A percentile compares a stretch with the other conserved stretches of the same genome.
Conservation (phyloP, 2,888 invertebrate species). For the Heliconius charithonia region DNA sequence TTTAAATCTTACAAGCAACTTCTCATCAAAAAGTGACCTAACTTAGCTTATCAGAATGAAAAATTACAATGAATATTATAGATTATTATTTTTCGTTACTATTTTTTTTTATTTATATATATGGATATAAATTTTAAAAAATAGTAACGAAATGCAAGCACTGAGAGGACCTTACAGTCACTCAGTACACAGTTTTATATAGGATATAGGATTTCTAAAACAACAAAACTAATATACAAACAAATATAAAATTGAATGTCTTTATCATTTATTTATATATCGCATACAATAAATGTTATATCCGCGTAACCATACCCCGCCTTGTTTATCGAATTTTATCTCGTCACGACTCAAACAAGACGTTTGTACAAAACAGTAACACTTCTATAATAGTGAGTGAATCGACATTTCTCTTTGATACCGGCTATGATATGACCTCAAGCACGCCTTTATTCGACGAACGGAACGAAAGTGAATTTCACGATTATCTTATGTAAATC, state of each 20-base stretch:
- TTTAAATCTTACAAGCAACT: too few relatives aligned
- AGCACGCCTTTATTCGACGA: constrained; percentile 53
- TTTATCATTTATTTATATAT: constrained; percentile 47
- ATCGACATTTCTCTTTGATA: constrained; percentile 59
- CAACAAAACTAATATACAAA: not conserved
- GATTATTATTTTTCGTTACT: too few relatives aligned
- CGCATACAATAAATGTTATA: constrained; percentile 59
- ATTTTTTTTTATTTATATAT: too few relatives aligned
- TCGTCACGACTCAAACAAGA: constrained; percentile 74
- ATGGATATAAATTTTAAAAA: too few relatives aligned
- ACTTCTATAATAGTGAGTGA: constrained; percentile 63
- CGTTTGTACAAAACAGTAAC: constrained; percentile 65
- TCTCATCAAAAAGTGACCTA: too few relatives aligned
- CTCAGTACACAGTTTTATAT: too few relatives aligned
- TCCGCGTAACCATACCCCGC: constrained; percentile 59
- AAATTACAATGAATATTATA: too few relatives aligned
- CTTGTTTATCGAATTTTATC: constrained; percentile 65
- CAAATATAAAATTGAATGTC: constrained; percentile 34
- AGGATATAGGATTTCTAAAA: not conserved
- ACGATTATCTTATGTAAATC: constrained; percentile 46
- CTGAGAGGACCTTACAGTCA: too few relatives aligned
- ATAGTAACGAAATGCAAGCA: too few relatives aligned
- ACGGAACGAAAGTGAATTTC: constrained; percentile 70
- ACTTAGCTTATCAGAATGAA: too few relatives aligned
- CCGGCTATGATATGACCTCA: constrained; percentile 57